These are phyloP conservation scores for Aurelia aurita DNA, from an alignment of 30 jellyfish, hydroid and myxozoan species.

Conservation along the genomic window DNA sequence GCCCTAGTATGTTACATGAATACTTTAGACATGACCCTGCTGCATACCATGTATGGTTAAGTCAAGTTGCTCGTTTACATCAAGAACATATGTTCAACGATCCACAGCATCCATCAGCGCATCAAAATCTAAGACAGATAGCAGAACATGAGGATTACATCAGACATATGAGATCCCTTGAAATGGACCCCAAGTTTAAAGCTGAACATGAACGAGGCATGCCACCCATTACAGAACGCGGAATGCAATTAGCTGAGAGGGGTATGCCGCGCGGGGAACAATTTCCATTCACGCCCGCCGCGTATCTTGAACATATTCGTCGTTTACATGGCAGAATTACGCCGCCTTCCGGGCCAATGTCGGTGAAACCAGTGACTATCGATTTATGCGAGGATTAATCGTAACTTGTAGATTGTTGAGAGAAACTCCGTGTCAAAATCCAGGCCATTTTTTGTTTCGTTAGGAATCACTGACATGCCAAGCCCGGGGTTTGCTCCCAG, in stretches of 20 bases:
- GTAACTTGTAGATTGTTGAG: no score
- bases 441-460: no score
- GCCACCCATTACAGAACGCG: slow-evolving; percentile 67
- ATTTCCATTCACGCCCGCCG: slow-evolving; percentile 44
- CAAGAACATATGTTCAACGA: slow-evolving; percentile 63
- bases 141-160: slow-evolving; percentile 83
- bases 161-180: slow-evolving; percentile 60
- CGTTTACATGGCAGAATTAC: slow-evolving; percentile 61
- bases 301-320: slow-evolving; percentile 60
- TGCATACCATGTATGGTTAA: slow-evolving; percentile 87
- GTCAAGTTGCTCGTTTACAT: slow-evolving; percentile 81
- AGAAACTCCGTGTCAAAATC: no score
- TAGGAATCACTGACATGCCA: no score
- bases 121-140: slow-evolving; percentile 61
- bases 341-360: slow-evolving; percentile 55
- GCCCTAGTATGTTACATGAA: slow-evolving; percentile 92
- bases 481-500: no score
- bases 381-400: slow-evolving; percentile 75
- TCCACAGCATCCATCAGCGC: slow-evolving; percentile 59
- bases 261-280: slow-evolving; percentile 62
- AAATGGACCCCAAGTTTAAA: slow-evolving; percentile 52
- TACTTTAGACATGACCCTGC: slow-evolving; percentile 82
- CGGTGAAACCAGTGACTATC: slow-evolving; percentile 78
- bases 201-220: slow-evolving; percentile 59
- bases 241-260: slow-evolving; percentile 41